Base-by-base conservation (phyloP, 2,888 invertebrate genomes). In the Ditula angustiorana region DNA sequence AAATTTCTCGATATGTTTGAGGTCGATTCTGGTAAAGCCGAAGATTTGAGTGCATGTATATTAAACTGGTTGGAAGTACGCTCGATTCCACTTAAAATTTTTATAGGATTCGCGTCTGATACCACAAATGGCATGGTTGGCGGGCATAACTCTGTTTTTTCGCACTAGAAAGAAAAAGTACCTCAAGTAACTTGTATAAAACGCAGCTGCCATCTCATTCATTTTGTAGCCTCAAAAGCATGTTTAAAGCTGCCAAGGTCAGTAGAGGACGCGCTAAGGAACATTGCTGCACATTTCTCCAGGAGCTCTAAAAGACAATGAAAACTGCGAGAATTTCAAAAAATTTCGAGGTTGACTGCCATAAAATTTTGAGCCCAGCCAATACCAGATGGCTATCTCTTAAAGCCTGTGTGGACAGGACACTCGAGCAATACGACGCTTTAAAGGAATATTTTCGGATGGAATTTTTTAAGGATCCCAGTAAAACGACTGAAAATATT, bases 191-290 rank as follows among this genome's bases (percentile, higher is more conserved):
- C 73, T 26, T 70, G 80, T 24, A 44, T 73, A 2, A 82, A 79
- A 59, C 82, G 81, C 46, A 72, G 78, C 46, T 83, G 80, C 68
- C 81, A 81, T 52, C 77, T 79, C 37, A 71, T 80, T 1, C 77
- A 82, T 68, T 60, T 83, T 2, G 76, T 74, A 37, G 77, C 77
- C 1, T 78, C 78, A 44, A 74, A 79, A 67, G 77, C 80, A 1
- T 80, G 80, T 65, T 72, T 74, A 28, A 69, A 71, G 47, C 68
- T 83, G 2, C 81, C 82, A n/a, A 65, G 76, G 60, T 69, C 61
- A 0, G 72, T 75, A 47, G 80, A 82, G 68, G 76, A 79, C 65
- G 62, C 81, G 13, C 74, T 80, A 3, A 68, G 78, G 61, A 70
- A 70, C 24, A 70, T 81, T n/a, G 68, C 52, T 5, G 58, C 68